phyloP scores from a whole-genome alignment of 2,888 invertebrate genomes.

The Papilio elwesi region DNA sequence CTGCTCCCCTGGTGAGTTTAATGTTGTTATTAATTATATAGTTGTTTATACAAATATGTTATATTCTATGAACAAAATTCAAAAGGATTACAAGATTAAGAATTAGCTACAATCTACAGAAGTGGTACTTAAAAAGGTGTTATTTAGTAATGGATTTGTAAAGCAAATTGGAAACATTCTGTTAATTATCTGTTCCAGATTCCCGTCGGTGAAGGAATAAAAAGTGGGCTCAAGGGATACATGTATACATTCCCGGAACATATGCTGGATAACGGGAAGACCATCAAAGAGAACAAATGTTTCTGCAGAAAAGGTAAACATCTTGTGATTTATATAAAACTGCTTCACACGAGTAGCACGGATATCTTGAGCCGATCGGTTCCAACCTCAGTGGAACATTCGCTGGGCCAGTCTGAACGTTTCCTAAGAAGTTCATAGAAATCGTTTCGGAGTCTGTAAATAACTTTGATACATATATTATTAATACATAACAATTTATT shows the following conservation, averaged over 20 bases:
- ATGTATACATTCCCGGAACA: conserved; percentile 91
- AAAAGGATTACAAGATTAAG: neutral
- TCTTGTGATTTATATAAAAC: no score
- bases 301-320: conserved; percentile 88
- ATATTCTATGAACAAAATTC: no score
- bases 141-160: no score
- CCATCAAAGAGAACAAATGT: conserved; percentile 90
- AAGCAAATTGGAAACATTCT: neutral
- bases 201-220: conserved; percentile 84
- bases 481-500: no score
- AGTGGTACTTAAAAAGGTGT: neutral
- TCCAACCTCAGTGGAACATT: no score
- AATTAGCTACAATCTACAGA: neutral
- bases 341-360: no score
- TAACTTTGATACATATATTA: no score
- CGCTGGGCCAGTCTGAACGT: no score
- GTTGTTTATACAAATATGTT: no score
- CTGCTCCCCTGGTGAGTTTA: conserved; percentile 88
- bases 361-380: no score
- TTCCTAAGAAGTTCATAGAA: no score
- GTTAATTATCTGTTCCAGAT: conserved; percentile 72
- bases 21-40: conserved; percentile 48
- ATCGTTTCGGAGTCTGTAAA: no score
- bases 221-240: conserved; percentile 87
- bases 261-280: conserved; percentile 90